Base-by-base conservation (phyloP, 1,140 invertebrate species). In the Fragariocoptes setiger region DNA sequence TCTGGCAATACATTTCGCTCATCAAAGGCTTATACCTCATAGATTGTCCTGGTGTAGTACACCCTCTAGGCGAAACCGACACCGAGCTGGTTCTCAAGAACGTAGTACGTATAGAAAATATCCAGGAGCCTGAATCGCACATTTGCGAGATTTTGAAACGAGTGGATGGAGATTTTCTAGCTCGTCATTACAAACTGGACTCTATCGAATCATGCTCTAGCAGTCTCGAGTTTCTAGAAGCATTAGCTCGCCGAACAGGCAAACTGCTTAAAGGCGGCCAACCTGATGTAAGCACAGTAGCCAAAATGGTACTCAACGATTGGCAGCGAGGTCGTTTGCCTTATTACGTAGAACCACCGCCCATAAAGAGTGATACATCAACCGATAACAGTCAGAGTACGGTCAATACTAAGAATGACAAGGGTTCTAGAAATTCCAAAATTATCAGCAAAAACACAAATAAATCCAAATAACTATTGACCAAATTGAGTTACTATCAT, bases 1-100 rank as follows among this genome's bases (percentile, higher is more conserved):
- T 69, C 13, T 99, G 92, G 92, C 92, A 99, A 54, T 99, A 97
- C 54, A 88, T 99, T 38, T 92, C 86, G 1, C 57, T 99, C 19
- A 99, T 97, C 88, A 71, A 72, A 47, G 66, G 77, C 48, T 95
- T 99, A 51, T 99, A 80, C 54, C 60, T 99, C 3, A 95, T 99
- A 47, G 92, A 99, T 65, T 99, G 90, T 64, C 92, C 92, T 18
- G 92, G 90, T 36, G 74, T 99, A 46, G 92, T 99, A 18, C 90
- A 94, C 63, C 83, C 85, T 13, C 69, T 58, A 35, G 85, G 88
- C 60, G 67, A 71, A 45, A 63, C 64, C 5, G 85, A 94, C 49
- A 75, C 76, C 1, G 86, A 97, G 49, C 86, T 92, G 57, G 85
- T 99, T 35, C 59, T 97, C 1, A 95, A 94, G 52, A 65, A 65